Conservation (phyloP, 1,140 invertebrate species). For the Ditylenchus dipsaci region DNA sequence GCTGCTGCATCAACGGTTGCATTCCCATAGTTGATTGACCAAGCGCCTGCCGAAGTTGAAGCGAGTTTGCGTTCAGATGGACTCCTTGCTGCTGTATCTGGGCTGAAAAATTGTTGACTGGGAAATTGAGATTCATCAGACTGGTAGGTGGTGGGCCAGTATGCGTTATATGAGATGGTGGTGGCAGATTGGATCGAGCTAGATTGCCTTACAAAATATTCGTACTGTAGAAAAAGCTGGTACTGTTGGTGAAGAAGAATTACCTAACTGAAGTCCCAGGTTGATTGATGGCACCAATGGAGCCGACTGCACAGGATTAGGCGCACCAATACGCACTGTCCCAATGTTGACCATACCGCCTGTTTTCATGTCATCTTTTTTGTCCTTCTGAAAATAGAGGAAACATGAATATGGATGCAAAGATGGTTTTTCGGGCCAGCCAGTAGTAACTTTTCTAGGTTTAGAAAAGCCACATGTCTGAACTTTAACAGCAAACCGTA, state of each 20-base stretch:
- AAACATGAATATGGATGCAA: too few relatives aligned
- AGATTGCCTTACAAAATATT: slow-evolving; percentile 8
- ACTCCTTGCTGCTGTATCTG: background rate
- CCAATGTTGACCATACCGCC: slow-evolving; percentile 45
- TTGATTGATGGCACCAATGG: slow-evolving; percentile 60
- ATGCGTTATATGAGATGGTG: background rate
- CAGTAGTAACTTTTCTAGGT: too few relatives aligned
- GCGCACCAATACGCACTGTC: slow-evolving; percentile 49
- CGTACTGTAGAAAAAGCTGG: slow-evolving; percentile 59
- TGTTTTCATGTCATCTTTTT: slow-evolving; percentile 44
- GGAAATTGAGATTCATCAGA: slow-evolving; percentile 27
- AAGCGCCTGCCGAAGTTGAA: background rate
- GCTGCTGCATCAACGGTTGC: slow-evolving; percentile 4
- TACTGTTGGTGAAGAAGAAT: background rate
- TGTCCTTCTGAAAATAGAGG: slow-evolving; percentile 22
- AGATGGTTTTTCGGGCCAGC: too few relatives aligned
- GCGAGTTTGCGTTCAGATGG: background rate
- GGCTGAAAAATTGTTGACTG: background rate
- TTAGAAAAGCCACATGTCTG: too few relatives aligned
- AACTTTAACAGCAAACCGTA: too few relatives aligned
- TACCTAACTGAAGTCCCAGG: slow-evolving; percentile 56
- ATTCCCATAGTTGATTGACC: background rate
- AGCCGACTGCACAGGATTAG: slow-evolving; percentile 66
- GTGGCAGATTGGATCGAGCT: slow-evolving; percentile 8
- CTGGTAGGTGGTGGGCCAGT: slow-evolving; percentile 24